Conservation (phyloP, 2,113 vertebrate species). For the Terrapene triunguis region DNA sequence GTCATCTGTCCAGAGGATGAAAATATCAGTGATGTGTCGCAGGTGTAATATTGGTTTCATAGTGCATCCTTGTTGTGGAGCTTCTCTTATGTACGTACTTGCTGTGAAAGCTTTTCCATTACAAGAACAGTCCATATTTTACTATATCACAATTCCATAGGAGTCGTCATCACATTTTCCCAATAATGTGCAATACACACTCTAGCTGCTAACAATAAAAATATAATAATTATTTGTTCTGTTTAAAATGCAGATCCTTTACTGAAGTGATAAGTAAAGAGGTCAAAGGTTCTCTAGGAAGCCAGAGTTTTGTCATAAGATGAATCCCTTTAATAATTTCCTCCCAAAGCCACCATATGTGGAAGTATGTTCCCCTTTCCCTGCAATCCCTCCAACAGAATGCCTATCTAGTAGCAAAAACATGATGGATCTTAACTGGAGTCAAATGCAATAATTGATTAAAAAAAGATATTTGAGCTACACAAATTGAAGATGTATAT, state of each 20-base stretch:
- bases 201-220: background rate
- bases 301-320: background rate
- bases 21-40: background rate
- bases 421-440: background rate
- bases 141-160: background rate
- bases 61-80: background rate
- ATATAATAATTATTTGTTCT: background rate
- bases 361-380: background rate
- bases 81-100: background rate
- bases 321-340: background rate
- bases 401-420: background rate
- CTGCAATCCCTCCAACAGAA: background rate
- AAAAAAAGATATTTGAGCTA: background rate
- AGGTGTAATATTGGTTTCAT: background rate
- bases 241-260: background rate
- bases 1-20: no score
- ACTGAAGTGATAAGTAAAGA: background rate
- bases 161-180: background rate
- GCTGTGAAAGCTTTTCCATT: background rate
- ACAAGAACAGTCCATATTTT: background rate
- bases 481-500: background rate
- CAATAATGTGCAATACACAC: background rate
- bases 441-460: background rate
- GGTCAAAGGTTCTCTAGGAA: background rate
- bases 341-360: background rate